Base-by-base conservation (phyloP, 2,888 invertebrate genomes). In the Agrypnus murinus region DNA sequence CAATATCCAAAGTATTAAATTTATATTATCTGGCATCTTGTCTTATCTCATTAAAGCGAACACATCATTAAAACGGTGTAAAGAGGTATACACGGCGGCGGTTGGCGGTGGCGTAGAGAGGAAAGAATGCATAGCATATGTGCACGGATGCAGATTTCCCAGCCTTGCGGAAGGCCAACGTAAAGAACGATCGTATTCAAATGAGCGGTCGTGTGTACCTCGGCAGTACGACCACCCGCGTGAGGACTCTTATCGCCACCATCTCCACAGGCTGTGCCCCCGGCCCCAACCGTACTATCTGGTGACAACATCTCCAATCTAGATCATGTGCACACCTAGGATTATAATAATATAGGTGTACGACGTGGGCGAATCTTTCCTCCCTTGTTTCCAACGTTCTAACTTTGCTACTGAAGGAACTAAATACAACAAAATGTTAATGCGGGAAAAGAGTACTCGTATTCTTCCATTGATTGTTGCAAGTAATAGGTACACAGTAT, bases 291-390 rank as follows among this genome's bases (percentile, higher is more conserved):
- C 72, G n/a, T 67, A 72, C 79, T 84, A 85, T 86, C 86, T 86
- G 86, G 86, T 84, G 86, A 86, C 86, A 85, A 86, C 81, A 86
- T 86, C 86, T 84, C 77, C 83, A 82, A 84, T 85, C 85, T 84
- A 84, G 84, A 85, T 85, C 84, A 84, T 83, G 83, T 82, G 80
- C 82, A 84, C 84, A 82, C 84, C 83, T 83, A 81, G 78, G 82
- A 82, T 81, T 80, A 79, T 82, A 81, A 82, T 81, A 78, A 60
- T 57, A 34, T 55, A 45, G 43, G 43, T 53, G 25, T 25, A 25
- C 25, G 25, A 43, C 40, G 43, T 43, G 31, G 58, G 58, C 58
- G 58, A 58, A 40, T 12, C 12, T 5, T 14, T 8, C 34, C 12
- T 38, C n/a, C 38, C 38, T 38, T 38, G n/a, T 38, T 25, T 25